Conservation (phyloP, 2,113 vertebrate genomes). For the Pica pica region DNA sequence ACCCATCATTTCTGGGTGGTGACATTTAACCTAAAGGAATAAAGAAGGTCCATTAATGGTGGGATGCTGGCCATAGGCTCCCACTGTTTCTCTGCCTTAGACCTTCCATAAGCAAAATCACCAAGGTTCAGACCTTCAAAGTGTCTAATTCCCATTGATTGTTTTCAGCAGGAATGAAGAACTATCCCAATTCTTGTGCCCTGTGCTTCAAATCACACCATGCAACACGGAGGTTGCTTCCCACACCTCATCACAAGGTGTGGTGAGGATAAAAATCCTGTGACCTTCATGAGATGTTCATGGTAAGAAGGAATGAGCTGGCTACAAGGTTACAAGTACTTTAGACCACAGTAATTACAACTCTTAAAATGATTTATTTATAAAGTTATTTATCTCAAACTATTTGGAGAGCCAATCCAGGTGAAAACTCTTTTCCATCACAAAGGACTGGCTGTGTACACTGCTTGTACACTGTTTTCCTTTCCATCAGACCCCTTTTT, state of each 20-base stretch:
- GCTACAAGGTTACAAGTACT: not conserved
- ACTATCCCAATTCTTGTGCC: not conserved
- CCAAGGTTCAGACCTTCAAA: not conserved
- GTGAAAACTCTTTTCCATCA: not conserved
- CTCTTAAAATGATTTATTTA: not conserved
- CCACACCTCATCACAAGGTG: not conserved
- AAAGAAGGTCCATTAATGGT: not conserved
- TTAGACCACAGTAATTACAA: not conserved
- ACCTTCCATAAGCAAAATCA: not conserved
- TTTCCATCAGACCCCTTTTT: not conserved
- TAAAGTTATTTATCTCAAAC: not conserved
- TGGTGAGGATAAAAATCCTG: not conserved
- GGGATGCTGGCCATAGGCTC: not conserved
- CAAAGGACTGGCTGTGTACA: not conserved
- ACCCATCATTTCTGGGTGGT: not conserved
- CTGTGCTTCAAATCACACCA: not conserved
- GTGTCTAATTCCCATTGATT: not conserved
- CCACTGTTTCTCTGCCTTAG: not conserved
- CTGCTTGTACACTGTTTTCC: not conserved
- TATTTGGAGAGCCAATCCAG: not conserved
- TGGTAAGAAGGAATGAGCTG: not conserved
- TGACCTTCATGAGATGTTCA: not conserved
- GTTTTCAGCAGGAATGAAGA: not conserved
- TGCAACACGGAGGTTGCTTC: fast-evolving
- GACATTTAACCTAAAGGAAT: not conserved